phyloP scores from a whole-genome alignment of 37 sponge, comb jelly and placozoan genomes.

The Oscarella lobularis region DNA sequence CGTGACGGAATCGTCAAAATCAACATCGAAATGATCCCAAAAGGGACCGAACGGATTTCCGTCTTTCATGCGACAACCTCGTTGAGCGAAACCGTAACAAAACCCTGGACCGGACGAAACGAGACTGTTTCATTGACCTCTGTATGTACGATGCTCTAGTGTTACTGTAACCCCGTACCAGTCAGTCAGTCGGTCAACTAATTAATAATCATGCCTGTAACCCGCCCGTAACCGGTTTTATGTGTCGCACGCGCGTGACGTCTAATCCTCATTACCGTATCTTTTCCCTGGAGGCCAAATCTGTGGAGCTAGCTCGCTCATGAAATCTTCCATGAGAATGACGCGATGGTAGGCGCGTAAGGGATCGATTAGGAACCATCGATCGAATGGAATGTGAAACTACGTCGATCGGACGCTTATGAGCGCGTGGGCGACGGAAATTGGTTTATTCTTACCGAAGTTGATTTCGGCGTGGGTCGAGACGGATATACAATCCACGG shows the following conservation, averaged over 20 bases:
- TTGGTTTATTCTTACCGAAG: too few species aligned
- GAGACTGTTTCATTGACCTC: too few species aligned
- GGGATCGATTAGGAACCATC: not conserved
- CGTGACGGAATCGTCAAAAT: slow-evolving; percentile 40
- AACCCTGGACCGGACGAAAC: too few species aligned
- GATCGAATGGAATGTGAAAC: not conserved
- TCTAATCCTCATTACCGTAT: not conserved
- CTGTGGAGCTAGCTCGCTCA: slow-evolving; percentile 11
- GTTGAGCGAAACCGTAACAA: not conserved
- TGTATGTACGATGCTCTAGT: too few species aligned
- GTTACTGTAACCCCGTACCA: too few species aligned
- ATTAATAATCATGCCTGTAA: too few species aligned
- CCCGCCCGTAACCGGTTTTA: too few species aligned
- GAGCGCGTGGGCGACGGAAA: too few species aligned
- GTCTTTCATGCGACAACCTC: slow-evolving; percentile 15
- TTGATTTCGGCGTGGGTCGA: not conserved
- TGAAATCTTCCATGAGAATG: slow-evolving; percentile 19
- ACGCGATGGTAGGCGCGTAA: slow-evolving; percentile 8
- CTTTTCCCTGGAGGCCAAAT: slow-evolving; percentile 15
- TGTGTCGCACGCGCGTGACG: too few species aligned
- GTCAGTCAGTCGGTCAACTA: too few species aligned
- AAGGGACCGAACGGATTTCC: slow-evolving; percentile 86
- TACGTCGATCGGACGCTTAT: too few species aligned
- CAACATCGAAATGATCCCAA: slow-evolving; percentile 66
- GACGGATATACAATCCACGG: slow-evolving; percentile 10